Percentiles rank a stretch among this genome's conserved stretches.
Conservation (phyloP, 2,888 invertebrate genomes). For the Taphrorychus bicolor region DNA sequence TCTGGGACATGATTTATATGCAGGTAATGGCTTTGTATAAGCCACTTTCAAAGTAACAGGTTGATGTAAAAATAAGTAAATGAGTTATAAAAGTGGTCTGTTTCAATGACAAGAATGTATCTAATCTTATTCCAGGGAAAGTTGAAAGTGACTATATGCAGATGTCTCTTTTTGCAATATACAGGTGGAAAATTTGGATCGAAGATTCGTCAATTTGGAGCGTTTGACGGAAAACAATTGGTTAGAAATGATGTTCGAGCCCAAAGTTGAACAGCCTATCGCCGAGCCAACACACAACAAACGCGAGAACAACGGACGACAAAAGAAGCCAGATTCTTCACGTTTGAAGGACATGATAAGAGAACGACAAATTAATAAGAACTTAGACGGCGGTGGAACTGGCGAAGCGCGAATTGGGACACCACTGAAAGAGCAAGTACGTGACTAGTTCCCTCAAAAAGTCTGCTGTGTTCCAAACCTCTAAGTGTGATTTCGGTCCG, state of each 20-base stretch:
- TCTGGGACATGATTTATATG: constrained; percentile 87
- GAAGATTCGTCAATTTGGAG: constrained; percentile 65
- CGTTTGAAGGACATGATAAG: constrained; percentile 50
- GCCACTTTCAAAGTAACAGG: neutral
- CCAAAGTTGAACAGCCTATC: constrained; percentile 24
- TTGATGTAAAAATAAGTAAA: no score
- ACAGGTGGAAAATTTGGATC: constrained; percentile 74
- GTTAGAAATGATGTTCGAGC: constrained; percentile 60
- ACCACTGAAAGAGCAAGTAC: neutral
- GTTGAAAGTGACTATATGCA: no score
- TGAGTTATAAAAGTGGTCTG: no score
- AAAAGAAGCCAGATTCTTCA: constrained; percentile 44
- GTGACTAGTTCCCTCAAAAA: no score
- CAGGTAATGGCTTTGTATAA: constrained; percentile 61
- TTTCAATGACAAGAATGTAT: no score
- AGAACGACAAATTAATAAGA: neutral
- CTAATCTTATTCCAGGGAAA: no score
- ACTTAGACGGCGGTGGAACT: neutral
- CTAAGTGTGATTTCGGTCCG: no score
- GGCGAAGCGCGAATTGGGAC: neutral
- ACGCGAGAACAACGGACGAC: constrained; percentile 36
- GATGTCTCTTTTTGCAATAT: constrained; percentile 56
- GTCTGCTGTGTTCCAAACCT: no score
- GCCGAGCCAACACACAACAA: constrained; percentile 15
- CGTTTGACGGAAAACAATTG: constrained; percentile 61